Evolutionary conservation across 2,113 vertebrate species (phyloP).

Genomic region (Mesoclemmys tuberculata): DNA sequence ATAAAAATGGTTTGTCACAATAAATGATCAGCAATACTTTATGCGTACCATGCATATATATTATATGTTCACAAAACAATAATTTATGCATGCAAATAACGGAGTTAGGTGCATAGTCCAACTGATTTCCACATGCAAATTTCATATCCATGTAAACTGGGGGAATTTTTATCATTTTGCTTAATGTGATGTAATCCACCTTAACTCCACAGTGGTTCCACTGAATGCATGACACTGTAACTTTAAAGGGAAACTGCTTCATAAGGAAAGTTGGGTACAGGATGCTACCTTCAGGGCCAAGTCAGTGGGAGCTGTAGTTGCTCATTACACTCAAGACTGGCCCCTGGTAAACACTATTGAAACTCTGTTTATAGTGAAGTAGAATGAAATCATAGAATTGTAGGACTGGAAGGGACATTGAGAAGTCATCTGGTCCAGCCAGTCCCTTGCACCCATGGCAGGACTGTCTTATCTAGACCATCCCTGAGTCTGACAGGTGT

Average conservation of each 20-base stretch:
- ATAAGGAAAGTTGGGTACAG: not conserved
- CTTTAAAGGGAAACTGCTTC: not conserved
- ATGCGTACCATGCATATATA: not conserved
- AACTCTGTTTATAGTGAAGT: not conserved
- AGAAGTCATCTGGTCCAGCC: not conserved
- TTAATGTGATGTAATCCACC: not conserved
- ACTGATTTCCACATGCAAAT: not conserved
- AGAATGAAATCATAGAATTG: not conserved
- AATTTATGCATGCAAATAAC: not conserved
- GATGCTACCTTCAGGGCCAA: not conserved
- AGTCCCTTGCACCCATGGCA: not conserved
- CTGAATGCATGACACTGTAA: fast-evolving
- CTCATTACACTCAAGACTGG: not conserved
- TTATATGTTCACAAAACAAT: not conserved
- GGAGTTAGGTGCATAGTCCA: not conserved
- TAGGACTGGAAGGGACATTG: not conserved
- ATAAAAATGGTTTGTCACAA: not conserved
- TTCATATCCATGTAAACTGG: not conserved
- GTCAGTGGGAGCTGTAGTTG: fast-evolving
- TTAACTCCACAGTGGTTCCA: fast-evolving
- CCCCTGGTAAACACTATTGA: not conserved
- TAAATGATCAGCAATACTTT: not conserved
- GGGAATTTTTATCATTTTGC: not conserved
- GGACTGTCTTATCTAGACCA: not conserved
- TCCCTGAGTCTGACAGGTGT: not conserved